phyloP scores from a whole-genome alignment of 2,113 vertebrate genomes.

The Carettochelys insculpta region DNA sequence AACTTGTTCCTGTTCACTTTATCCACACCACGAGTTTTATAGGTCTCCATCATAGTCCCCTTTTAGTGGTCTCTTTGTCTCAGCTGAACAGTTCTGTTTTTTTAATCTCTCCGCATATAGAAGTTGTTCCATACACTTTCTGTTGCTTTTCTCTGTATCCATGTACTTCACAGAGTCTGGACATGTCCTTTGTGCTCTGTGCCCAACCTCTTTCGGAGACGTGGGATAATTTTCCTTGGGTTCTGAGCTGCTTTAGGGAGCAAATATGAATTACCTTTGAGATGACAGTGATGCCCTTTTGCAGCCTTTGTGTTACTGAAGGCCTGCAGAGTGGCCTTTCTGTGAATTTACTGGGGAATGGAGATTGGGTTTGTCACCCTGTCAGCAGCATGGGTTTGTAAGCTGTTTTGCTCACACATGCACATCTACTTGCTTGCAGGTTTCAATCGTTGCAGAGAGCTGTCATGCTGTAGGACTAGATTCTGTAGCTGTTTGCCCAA shows the following conservation, averaged over 20 bases:
- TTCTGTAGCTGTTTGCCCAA: neutral
- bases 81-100: too few relatives aligned
- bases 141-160: neutral
- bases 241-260: neutral
- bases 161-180: neutral
- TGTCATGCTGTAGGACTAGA: neutral
- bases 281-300: accelerated
- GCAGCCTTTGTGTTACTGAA: neutral
- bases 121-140: too few relatives aligned
- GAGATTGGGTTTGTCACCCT: neutral
- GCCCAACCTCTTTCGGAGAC: neutral
- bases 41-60: too few relatives aligned
- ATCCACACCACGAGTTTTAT: too few relatives aligned
- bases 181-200: accelerated
- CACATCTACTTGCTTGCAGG: neutral
- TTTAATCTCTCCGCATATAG: too few relatives aligned
- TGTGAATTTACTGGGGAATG: neutral
- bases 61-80: too few relatives aligned
- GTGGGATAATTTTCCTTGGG: neutral
- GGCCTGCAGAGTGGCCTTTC: neutral
- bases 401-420: neutral
- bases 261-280: accelerated
- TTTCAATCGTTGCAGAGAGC: accelerated
- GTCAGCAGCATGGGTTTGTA: neutral
- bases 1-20: too few relatives aligned